Evolutionary conservation across 2,888 invertebrate genomes (phyloP).

Genomic region (Mechanitis mazaeus): DNA sequence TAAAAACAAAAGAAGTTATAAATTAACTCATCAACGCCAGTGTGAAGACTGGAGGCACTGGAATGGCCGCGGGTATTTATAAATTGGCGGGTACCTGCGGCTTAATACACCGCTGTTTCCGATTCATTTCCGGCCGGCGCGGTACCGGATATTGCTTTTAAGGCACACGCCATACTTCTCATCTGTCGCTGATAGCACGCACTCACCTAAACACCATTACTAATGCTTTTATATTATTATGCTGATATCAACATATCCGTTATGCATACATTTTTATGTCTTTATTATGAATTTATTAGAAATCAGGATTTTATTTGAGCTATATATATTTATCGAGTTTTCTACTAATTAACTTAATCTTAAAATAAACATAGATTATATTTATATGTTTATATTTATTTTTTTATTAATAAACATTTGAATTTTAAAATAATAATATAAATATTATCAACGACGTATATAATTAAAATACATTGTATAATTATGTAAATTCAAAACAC

Average conservation of each 20-base stretch:
- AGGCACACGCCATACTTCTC: slow-evolving; percentile 62
- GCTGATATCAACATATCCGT: slow-evolving; percentile 5
- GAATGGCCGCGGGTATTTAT: slow-evolving; percentile 69
- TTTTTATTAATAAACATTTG: too few relatives aligned
- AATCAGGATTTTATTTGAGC: too few relatives aligned
- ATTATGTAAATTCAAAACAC: background rate
- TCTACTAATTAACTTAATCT: too few relatives aligned
- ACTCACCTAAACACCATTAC: slow-evolving; percentile 10
- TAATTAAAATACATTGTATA: background rate
- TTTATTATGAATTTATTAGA: too few relatives aligned
- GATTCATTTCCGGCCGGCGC: slow-evolving; percentile 77
- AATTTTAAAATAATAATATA: too few relatives aligned
- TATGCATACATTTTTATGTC: background rate
- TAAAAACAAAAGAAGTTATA: slow-evolving; percentile 43
- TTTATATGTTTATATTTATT: too few relatives aligned
- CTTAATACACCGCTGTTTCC: slow-evolving; percentile 78
- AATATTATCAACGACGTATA: background rate
- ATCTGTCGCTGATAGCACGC: slow-evolving; percentile 27
- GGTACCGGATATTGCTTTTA: slow-evolving; percentile 78
- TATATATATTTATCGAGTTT: too few relatives aligned
- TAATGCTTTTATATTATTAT: slow-evolving; percentile 12
- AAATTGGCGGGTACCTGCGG: slow-evolving; percentile 76
- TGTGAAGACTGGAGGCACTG: slow-evolving; percentile 35
- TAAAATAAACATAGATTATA: too few relatives aligned
- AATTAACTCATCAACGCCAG: slow-evolving; percentile 56